These are phyloP conservation scores for Apodemia zela DNA, from an alignment of 2,888 invertebrate species.

Conservation along the genomic window DNA sequence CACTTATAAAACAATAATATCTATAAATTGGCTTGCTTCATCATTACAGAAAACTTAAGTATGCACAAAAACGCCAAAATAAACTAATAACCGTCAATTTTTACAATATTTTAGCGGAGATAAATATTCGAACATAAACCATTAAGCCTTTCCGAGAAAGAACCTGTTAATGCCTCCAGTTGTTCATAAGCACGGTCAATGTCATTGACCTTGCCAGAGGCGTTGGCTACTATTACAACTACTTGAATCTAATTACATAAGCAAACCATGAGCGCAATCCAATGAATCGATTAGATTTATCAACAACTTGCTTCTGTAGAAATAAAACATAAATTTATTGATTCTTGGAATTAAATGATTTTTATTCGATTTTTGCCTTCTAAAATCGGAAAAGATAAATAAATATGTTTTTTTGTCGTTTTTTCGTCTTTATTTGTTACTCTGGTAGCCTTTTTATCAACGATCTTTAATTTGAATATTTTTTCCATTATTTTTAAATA, in stretches of 20 bases:
- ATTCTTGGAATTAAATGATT: too few relatives aligned
- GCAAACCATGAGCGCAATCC: slow-evolving; percentile 10
- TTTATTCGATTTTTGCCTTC: too few relatives aligned
- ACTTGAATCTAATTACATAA: slow-evolving; percentile 29
- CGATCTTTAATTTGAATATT: too few relatives aligned
- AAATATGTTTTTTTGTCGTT: too few relatives aligned
- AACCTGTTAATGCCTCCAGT: slow-evolving; percentile 14
- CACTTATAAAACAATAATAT: too few relatives aligned
- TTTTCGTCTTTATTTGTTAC: too few relatives aligned
- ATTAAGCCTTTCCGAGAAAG: slow-evolving; percentile 8
- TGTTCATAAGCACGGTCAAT: slow-evolving; percentile 37
- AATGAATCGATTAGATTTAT: neutral
- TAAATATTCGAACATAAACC: neutral
- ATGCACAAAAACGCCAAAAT: too few relatives aligned
- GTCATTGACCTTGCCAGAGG: slow-evolving; percentile 43
- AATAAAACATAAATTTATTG: neutral
- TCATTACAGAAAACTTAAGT: too few relatives aligned
- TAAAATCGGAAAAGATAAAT: too few relatives aligned
- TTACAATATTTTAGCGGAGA: slow-evolving; percentile 1
- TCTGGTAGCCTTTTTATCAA: too few relatives aligned
- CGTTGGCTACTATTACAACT: slow-evolving; percentile 31
- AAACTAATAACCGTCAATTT: neutral
- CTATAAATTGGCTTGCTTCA: too few relatives aligned
- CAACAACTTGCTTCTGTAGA: neutral
- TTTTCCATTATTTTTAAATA: too few relatives aligned